These are phyloP conservation scores for Balaeniceps rex DNA, from an alignment of 2,113 vertebrate species.

Conservation along the genomic window DNA sequence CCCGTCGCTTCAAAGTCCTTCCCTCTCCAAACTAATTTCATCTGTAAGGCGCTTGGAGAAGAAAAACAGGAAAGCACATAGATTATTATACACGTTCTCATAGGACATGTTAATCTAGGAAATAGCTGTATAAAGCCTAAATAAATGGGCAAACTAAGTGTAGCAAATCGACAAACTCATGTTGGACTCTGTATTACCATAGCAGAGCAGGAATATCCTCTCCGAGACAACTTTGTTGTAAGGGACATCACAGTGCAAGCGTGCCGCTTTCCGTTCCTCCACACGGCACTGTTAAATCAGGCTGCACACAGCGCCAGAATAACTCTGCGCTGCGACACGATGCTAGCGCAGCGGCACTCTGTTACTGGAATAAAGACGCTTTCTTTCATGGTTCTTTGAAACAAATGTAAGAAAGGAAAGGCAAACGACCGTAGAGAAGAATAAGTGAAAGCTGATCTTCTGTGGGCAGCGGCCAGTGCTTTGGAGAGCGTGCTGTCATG, in stretches of 20 bases:
- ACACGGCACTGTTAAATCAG: neutral
- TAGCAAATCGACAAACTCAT: neutral
- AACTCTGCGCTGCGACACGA: neutral
- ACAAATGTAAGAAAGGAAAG: neutral
- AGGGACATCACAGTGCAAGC: neutral
- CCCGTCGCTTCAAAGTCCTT: neutral
- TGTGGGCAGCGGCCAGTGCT: neutral
- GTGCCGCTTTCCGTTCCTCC: neutral
- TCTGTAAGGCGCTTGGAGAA: fast-evolving
- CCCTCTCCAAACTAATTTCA: neutral
- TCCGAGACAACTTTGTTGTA: neutral
- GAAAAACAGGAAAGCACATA: neutral
- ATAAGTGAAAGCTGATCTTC: neutral
- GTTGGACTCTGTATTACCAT: neutral
- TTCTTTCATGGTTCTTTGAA: neutral
- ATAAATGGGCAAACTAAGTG: neutral
- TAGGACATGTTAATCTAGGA: neutral
- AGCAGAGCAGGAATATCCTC: neutral
- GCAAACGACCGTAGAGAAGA: neutral
- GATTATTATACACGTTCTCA: neutral
- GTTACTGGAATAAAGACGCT: neutral
- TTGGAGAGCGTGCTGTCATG: neutral
- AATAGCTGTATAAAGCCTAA: neutral
- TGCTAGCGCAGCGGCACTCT: neutral
- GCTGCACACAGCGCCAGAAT: neutral